phyloP scores from a whole-genome alignment of 2,888 invertebrate genomes.

The Adela reaumurella region DNA sequence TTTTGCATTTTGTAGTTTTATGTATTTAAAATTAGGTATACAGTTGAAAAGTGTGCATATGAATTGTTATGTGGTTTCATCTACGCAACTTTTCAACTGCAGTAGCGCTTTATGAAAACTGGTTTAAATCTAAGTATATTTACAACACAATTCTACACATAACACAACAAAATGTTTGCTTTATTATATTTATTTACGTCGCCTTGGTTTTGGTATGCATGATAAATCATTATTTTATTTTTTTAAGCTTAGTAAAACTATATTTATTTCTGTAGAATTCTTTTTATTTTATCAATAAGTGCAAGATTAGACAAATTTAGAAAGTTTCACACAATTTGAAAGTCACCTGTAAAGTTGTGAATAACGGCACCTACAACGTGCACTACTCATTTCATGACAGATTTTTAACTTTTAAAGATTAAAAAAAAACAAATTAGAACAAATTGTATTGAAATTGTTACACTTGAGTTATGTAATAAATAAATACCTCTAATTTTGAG shows the following conservation, averaged over 20 bases:
- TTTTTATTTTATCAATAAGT: slow-evolving; percentile 25
- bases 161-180: background rate
- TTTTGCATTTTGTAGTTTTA: slow-evolving; percentile 15
- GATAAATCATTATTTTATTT: background rate
- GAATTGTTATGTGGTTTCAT: slow-evolving; percentile 15
- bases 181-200: background rate
- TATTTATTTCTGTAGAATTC: slow-evolving; percentile 1
- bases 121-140: no score
- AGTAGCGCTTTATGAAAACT: slow-evolving; percentile 14
- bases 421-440: slow-evolving; percentile 10
- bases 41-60: no score
- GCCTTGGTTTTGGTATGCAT: background rate
- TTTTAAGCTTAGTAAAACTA: slow-evolving; percentile 2
- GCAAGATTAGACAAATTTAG: slow-evolving; percentile 22
- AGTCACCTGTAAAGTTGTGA: background rate
- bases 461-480: no score
- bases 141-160: background rate
- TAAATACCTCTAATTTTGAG: no score
- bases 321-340: background rate
- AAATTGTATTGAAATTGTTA: no score
- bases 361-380: background rate
- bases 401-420: no score
- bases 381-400: background rate
- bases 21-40: slow-evolving; percentile 7
- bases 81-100: slow-evolving; percentile 35